Evolutionary conservation across 2,888 invertebrate genomes (phyloP).

Genomic region (Caenorhabditis drosophilae): DNA sequence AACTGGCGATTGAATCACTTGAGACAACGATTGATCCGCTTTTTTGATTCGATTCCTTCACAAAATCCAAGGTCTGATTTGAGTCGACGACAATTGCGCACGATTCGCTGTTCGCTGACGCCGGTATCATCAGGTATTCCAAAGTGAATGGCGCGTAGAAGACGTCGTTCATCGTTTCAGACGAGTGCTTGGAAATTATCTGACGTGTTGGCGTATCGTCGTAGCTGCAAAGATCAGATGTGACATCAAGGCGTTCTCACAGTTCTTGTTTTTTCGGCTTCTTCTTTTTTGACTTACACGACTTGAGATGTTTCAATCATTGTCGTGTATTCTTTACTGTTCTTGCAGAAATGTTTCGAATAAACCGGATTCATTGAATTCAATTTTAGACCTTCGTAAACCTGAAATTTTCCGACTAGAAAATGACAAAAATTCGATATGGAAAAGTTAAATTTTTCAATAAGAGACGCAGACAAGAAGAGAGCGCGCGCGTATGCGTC

Average conservation of each 20-base stretch:
- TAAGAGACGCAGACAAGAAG: too few species aligned
- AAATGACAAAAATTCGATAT: too few species aligned
- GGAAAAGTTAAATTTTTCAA: too few species aligned
- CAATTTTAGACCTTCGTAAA: too few species aligned
- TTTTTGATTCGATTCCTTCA: neutral
- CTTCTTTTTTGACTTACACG: too few species aligned
- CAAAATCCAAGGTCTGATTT: slow-evolving; percentile 8
- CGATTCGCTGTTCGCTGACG: neutral
- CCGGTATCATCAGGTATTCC: slow-evolving; percentile 16
- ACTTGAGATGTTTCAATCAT: too few species aligned
- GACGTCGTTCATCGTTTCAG: neutral
- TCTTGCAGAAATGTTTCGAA: neutral
- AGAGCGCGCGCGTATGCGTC: too few species aligned
- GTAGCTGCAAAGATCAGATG: slow-evolving; percentile 15
- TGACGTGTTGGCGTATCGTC: slow-evolving; percentile 27
- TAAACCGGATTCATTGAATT: neutral
- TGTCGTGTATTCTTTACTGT: neutral
- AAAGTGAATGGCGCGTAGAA: slow-evolving; percentile 41
- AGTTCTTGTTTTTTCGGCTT: too few species aligned
- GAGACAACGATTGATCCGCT: neutral
- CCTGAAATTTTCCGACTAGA: too few species aligned
- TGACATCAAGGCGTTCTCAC: too few species aligned
- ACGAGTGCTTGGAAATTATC: neutral
- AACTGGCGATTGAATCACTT: too few species aligned
- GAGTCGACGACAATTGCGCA: slow-evolving; percentile 13